Conservation (phyloP, 2,888 invertebrate species). For the Drosophila pegasa region DNA sequence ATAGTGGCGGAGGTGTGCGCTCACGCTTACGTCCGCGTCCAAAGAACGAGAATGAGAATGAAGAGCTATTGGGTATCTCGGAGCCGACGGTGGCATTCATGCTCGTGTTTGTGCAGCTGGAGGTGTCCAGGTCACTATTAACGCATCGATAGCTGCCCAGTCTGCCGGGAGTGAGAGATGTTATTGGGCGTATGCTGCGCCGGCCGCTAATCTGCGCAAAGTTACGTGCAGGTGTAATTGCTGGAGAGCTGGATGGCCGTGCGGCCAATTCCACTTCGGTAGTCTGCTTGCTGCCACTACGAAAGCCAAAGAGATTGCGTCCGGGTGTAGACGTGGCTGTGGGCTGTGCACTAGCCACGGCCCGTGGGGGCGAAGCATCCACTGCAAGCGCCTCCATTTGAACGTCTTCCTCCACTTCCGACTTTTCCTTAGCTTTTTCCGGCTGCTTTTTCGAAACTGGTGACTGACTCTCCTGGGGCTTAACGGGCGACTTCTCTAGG, state of each 20-base stretch:
- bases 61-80: conserved; percentile 82
- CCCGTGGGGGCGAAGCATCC: conserved; percentile 72
- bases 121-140: conserved; percentile 81
- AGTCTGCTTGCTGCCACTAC: conserved; percentile 59
- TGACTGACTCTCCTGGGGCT: conserved; percentile 18
- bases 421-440: conserved; percentile 1
- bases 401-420: conserved; percentile 64
- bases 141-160: conserved; percentile 80
- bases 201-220: conserved; percentile 82
- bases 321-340: conserved; percentile 82
- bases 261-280: conserved; percentile 67
- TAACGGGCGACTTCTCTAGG: conserved; percentile 54
- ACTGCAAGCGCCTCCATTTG: conserved; percentile 78
- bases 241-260: conserved; percentile 61
- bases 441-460: conserved; percentile 18
- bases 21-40: conserved; percentile 83
- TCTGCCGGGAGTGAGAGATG: conserved; percentile 71
- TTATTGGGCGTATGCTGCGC: conserved; percentile 79
- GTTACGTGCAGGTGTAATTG: conserved; percentile 53
- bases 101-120: conserved; percentile 79
- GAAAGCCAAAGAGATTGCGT: conserved; percentile 68
- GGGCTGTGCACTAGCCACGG: conserved; percentile 41
- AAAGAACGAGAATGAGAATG: conserved; percentile 82
- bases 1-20: conserved; percentile 70
- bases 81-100: conserved; percentile 84